These are phyloP conservation scores for Siniperca undulata DNA, from an alignment of 2,797 vertebrate genomes.

Conservation along the genomic window DNA sequence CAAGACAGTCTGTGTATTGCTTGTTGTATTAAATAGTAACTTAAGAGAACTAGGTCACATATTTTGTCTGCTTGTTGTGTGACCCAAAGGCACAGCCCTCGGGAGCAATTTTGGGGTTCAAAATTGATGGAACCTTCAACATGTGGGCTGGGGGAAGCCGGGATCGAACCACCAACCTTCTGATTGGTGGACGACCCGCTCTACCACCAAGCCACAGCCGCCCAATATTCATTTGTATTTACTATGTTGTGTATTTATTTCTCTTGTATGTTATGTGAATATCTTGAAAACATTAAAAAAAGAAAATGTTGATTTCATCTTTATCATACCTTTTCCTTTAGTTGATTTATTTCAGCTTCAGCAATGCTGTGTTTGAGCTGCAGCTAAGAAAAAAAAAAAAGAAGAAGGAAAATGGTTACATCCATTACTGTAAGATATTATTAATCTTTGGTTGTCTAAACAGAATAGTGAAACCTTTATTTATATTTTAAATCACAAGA, in stretches of 20 bases:
- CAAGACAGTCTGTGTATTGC: not conserved
- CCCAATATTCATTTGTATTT: not conserved
- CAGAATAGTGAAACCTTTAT: constrained; percentile 4
- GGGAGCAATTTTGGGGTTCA: no score
- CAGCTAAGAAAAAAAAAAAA: constrained; percentile 81
- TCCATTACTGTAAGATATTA: not conserved
- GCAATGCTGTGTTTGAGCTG: constrained; percentile 90
- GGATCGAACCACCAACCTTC: no score
- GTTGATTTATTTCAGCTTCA: constrained; percentile 87
- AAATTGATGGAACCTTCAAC: no score
- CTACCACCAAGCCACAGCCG: no score
- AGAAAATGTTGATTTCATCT: not conserved
- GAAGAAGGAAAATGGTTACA: constrained; percentile 30
- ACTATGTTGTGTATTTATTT: not conserved
- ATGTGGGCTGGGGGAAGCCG: no score
- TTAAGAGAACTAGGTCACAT: constrained; percentile 1
- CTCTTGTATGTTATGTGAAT: not conserved
- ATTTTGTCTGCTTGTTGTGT: not conserved
- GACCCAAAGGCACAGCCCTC: no score
- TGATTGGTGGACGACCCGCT: no score
- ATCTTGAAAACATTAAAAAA: not conserved
- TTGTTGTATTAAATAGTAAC: constrained; percentile 14
- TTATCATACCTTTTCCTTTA: constrained; percentile 88
- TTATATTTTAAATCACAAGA: constrained; percentile 10
- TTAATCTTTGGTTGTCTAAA: not conserved